phyloP scores from a whole-genome alignment of 2,797 vertebrate species.

The Rallus crepitans region DNA sequence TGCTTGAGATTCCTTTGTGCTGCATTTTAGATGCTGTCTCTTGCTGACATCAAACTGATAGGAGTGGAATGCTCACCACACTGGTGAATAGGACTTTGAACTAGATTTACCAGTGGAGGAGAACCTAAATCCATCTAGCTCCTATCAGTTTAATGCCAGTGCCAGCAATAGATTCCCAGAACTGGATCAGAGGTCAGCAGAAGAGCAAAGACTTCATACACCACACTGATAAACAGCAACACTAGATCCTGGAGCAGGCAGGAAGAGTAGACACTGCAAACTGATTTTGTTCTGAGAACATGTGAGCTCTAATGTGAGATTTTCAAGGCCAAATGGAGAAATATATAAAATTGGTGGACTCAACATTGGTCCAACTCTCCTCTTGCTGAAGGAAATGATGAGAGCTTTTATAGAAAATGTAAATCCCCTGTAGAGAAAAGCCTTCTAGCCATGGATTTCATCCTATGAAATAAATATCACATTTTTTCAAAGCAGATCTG shows the following conservation, averaged over 20 bases:
- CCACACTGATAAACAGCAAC: not conserved
- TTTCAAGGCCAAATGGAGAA: not conserved
- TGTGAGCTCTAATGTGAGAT: fast-evolving
- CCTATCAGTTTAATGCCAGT: no score
- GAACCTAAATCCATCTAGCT: no score
- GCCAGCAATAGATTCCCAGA: no score
- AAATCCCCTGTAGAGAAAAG: not conserved
- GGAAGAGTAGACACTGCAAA: not conserved
- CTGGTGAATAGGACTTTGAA: no score
- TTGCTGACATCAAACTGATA: no score
- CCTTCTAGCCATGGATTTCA: not conserved
- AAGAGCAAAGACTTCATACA: not conserved
- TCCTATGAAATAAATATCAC: not conserved
- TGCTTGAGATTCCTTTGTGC: no score
- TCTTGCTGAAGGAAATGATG: not conserved
- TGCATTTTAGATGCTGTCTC: no score
- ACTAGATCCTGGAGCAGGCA: not conserved
- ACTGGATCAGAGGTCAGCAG: no score
- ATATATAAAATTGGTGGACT: not conserved
- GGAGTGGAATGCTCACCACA: no score
- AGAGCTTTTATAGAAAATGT: not conserved
- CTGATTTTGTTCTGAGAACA: not conserved
- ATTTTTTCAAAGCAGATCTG: not conserved
- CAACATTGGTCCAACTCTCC: not conserved
- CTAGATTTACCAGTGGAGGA: no score